phyloP scores from a whole-genome alignment of 2,797 vertebrate genomes.

The Eidolon dupreanum region DNA sequence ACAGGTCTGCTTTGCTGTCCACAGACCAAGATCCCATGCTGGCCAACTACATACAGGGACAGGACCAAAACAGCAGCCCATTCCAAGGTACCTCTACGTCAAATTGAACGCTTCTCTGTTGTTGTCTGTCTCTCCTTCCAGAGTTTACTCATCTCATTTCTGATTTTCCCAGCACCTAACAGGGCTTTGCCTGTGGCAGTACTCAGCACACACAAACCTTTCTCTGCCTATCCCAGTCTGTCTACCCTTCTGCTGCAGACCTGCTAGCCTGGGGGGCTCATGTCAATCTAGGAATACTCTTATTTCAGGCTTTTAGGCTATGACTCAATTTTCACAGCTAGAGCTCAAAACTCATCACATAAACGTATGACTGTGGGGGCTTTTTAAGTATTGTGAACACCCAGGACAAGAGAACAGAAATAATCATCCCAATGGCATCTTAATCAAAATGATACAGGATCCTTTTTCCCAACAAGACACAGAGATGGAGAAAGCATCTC shows the following conservation, averaged over 20 bases:
- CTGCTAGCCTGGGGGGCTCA: neutral
- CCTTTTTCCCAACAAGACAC: slow-evolving; percentile 55
- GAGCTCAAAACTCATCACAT: slow-evolving; percentile 69
- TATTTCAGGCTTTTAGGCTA: slow-evolving; percentile 54
- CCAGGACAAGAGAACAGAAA: slow-evolving; percentile 71
- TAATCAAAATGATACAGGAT: slow-evolving; percentile 75
- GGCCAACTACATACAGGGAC: neutral
- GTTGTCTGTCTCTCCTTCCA: neutral
- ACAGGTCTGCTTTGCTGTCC: neutral
- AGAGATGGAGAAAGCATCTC: slow-evolving; percentile 60
- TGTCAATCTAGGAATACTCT: slow-evolving; percentile 37
- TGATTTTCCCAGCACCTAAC: neutral
- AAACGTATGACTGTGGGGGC: slow-evolving; percentile 55
- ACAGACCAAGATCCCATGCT: neutral
- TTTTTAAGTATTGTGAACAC: slow-evolving; percentile 64
- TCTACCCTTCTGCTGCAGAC: neutral
- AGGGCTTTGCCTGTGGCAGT: neutral
- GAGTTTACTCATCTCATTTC: neutral
- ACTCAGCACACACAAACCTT: neutral
- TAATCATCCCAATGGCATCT: slow-evolving; percentile 67
- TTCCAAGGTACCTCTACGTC: neutral
- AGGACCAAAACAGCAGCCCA: neutral
- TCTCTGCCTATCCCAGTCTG: neutral
- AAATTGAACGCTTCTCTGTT: slow-evolving; percentile 16
- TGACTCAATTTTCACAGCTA: slow-evolving; percentile 62